Evolutionary conservation across 2,797 vertebrate genomes (phyloP).

Genomic region (Phalloptychus januarius): DNA sequence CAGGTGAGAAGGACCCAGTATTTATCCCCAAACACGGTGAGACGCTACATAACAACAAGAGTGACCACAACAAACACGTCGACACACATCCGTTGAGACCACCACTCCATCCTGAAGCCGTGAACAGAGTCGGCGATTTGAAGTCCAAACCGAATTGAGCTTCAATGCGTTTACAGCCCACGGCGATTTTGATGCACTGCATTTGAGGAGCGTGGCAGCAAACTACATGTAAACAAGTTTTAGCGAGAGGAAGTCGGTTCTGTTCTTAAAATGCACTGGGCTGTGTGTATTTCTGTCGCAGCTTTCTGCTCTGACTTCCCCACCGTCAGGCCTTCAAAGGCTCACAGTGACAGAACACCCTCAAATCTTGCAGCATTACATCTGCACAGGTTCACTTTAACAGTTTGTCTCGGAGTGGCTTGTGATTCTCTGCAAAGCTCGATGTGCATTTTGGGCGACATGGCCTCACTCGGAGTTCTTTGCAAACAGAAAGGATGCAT

Average conservation of each 20-base stretch:
- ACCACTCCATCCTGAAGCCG: neutral
- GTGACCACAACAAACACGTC: conserved; percentile 27
- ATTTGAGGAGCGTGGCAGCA: neutral
- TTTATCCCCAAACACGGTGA: conserved; percentile 59
- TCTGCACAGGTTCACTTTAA: neutral
- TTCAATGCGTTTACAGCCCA: neutral
- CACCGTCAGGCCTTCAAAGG: neutral
- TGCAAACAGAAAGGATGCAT: neutral
- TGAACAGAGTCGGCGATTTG: neutral
- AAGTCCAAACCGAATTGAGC: too few relatives aligned
- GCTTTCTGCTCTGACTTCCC: neutral
- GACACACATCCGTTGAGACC: conserved; percentile 17
- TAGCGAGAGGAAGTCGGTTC: neutral
- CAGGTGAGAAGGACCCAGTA: conserved; percentile 4
- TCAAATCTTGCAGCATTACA: neutral
- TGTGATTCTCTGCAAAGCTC: neutral
- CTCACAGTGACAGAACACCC: neutral
- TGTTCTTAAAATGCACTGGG: neutral
- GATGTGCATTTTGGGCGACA: neutral
- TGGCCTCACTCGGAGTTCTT: neutral
- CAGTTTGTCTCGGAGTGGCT: neutral
- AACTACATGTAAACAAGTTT: neutral
- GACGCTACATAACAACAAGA: conserved; percentile 47
- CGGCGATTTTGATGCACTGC: neutral
- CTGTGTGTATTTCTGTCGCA: neutral